Evolutionary conservation across 2,888 invertebrate genomes (phyloP).

Genomic region (Ecdyonurus torrentis): DNA sequence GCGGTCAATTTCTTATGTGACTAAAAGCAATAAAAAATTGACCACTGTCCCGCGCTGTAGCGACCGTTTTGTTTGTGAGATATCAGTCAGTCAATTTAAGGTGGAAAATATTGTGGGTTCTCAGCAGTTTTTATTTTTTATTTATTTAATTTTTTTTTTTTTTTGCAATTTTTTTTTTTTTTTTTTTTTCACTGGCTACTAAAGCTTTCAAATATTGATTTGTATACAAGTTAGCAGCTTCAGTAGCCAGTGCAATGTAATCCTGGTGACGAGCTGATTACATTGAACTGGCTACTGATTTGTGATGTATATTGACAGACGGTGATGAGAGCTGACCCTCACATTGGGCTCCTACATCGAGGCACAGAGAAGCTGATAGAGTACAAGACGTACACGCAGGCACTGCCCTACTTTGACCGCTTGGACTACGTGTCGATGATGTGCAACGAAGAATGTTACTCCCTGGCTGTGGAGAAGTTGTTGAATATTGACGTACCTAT

Average conservation of each 20-base stretch:
- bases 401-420: constrained; percentile 94
- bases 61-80: too few species aligned
- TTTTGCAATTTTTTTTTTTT: constrained; percentile 2
- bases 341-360: constrained; percentile 91
- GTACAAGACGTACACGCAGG: constrained; percentile 96
- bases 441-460: constrained; percentile 97
- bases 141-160: constrained; percentile 2
- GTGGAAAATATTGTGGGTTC: too few species aligned
- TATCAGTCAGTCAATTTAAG: too few species aligned
- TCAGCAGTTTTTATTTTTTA: not conserved
- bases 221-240: too few species aligned
- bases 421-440: constrained; percentile 99
- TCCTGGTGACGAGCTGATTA: too few species aligned
- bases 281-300: too few species aligned
- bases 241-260: too few species aligned
- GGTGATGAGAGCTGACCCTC: constrained; percentile 81
- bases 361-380: constrained; percentile 97
- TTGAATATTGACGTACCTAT: constrained; percentile 88
- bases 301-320: constrained; percentile 31
- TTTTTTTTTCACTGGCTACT: constrained; percentile 6
- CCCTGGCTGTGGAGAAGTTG: constrained; percentile 88
- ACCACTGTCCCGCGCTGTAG: too few species aligned
- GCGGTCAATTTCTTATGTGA: too few species aligned
- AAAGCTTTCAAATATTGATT: too few species aligned
- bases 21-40: too few species aligned